Base-by-base conservation (phyloP, 2,888 invertebrate species). In the Agrochola macilenta region DNA sequence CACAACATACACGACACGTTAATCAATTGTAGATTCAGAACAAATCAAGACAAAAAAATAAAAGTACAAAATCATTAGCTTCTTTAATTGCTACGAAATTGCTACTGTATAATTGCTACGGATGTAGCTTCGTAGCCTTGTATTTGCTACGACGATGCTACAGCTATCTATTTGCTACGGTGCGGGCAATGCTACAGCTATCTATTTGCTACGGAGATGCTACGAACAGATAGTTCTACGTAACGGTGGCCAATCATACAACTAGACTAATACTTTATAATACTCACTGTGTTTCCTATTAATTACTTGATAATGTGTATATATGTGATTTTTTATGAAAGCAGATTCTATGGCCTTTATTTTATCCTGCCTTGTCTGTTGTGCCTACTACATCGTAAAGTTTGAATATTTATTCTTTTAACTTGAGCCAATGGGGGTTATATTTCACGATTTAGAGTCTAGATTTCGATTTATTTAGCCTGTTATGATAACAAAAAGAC, bases 111-210 rank as follows among this genome's bases (percentile, higher is more conserved):
- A 58, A 58, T 78, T 64, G 78, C 78, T 77, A 77, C 80, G 72
- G 35, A 20, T 39, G 74, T n/a, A 35, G 46, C 57, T n/a, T n/a
- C 73, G 73, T 74, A 74, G 73, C 43, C 35, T 78, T 78, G 61
- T 80, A 54, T 79, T 65, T 57, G 78, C 78, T 77, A 85, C 71
- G 79, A 52, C 54, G 73, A 85, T 80, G 77, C 78, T 82, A 84
- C 86, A 30, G 49, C 26, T 79, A 54, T 77, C 69, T 77, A 35
- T 69, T 69, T 64, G 78, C 78, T 77, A 85, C 71, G 79, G 57
- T 12, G 12, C 43, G 43, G 43, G 12, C 52, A 69, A 84, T 79
- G 76, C 78, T 82, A 84, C 86, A 30, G 60, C 63, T 75, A 63
- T 76, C 61, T 75, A 30, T 76, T 61, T 69, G 77, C 78, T 78